Conservation (phyloP, 2,113 vertebrate species). For the Geococcyx californianus region DNA sequence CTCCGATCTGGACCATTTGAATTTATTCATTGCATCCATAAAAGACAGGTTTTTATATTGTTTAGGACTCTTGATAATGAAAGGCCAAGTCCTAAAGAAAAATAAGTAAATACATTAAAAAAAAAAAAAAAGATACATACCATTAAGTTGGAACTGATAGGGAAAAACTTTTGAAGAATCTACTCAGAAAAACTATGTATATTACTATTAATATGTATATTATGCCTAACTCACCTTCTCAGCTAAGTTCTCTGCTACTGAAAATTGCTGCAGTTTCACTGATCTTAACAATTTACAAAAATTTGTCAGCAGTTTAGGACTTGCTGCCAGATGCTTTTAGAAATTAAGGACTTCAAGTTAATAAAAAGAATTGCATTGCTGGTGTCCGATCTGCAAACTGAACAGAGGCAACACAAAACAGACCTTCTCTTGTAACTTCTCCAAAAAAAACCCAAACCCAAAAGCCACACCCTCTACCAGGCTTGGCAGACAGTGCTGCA, state of each 20-base stretch:
- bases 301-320: background rate
- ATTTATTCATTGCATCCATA: slow-evolving; percentile 89
- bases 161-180: background rate
- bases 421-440: background rate
- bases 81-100: slow-evolving; percentile 84
- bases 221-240: background rate
- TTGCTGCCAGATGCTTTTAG: background rate
- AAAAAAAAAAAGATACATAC: background rate
- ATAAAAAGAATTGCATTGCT: background rate
- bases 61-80: slow-evolving; percentile 89
- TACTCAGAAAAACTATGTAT: background rate
- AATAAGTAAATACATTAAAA: background rate
- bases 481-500: background rate
- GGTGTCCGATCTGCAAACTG: background rate
- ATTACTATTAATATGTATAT: background rate
- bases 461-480: background rate
- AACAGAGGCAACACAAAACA: background rate
- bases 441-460: background rate
- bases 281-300: background rate
- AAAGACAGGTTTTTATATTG: slow-evolving; percentile 88
- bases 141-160: background rate
- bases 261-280: background rate
- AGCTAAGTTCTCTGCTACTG: background rate
- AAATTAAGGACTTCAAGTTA: background rate
- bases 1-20: slow-evolving; percentile 83